Evolutionary conservation across 1,140 invertebrate species (phyloP), one percentile per base, ranked within the genome.

Genomic region (Eriosoma lanigerum): DNA sequence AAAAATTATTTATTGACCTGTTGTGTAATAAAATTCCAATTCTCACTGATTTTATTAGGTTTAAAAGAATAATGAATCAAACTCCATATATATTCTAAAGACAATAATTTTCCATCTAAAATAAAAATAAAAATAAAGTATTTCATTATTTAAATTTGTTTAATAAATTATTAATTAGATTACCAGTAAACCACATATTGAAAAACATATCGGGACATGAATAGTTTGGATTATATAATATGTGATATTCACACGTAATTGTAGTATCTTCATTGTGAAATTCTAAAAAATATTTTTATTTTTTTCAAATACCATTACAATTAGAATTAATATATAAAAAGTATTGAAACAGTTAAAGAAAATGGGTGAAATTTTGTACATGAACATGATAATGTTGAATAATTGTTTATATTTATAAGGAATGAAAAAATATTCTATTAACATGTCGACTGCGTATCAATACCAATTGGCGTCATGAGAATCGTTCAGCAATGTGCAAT

Each of bases 91-190:
- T 78, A 10, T n/a, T 78, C 38, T 48, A 78, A 48, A 17, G 75
- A 48, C 15, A 78, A n/a, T 29, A 78, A 60, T 29, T 60, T 78
- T n/a, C 75, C 75, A 78, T 78, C 75, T 78, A 78, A 29, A 78
- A 58, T 44, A 0, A 32, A 38, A 78, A 58, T 44, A 0, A 32
- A 38, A 75, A 24, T 24, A 3, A 24, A 60, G 21, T 1, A 78
- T 46, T 60, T 48, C 26, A 10, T 46, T 44, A 19, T 10, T 62
- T 1, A 48, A 24, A 0, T n/a, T 26, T 17, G 62, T 19, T 78
- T 54, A 0, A 21, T 54, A 44, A 56, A 48, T 24, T 15, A 0
- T 15, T 26, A 17, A 46, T 32, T 26, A 24, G 24, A 48, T 46
- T 62, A 78, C 54, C 56, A 44, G 21, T 78, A 46, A 26, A 48